phyloP scores from a whole-genome alignment of 2,113 vertebrate species.

The Lathamus discolor region DNA sequence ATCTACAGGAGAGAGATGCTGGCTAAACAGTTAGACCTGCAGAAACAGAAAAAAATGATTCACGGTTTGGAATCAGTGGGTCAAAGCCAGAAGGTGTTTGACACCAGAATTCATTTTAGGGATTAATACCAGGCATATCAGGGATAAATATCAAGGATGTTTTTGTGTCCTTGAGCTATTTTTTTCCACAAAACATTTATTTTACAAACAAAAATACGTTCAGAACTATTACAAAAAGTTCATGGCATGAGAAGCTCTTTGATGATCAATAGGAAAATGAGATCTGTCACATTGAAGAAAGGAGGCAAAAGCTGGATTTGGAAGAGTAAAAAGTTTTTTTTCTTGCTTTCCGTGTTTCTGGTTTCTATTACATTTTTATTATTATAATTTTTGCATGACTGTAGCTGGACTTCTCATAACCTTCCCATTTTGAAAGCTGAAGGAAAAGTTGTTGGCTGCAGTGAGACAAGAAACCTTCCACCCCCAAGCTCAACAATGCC shows the following conservation, averaged over 20 bases:
- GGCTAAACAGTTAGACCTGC: background rate
- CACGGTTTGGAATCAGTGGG: background rate
- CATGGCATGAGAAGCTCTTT: background rate
- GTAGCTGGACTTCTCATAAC: constrained; percentile 35
- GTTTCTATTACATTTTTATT: constrained; percentile 63
- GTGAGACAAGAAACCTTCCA: constrained; percentile 42
- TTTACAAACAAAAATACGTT: background rate
- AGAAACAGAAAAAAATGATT: background rate
- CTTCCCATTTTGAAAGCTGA: constrained; percentile 39
- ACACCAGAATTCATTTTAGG: background rate
- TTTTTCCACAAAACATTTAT: rapidly evolving
- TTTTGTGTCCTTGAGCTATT: background rate
- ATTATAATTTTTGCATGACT: constrained; percentile 48
- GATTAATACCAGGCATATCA: background rate
- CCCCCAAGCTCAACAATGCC: constrained; percentile 28
- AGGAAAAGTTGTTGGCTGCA: constrained; percentile 12
- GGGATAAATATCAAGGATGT: background rate
- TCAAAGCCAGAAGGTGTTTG: background rate
- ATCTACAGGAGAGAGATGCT: background rate
- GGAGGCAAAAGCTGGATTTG: background rate
- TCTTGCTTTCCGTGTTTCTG: constrained; percentile 45
- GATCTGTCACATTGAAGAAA: background rate
- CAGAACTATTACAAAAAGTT: background rate
- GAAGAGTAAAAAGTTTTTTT: constrained; percentile 52
- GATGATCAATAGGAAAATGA: constrained; percentile 5